phyloP scores from a whole-genome alignment of 2,888 invertebrate species.

The Rhamphomyia laevipes region DNA sequence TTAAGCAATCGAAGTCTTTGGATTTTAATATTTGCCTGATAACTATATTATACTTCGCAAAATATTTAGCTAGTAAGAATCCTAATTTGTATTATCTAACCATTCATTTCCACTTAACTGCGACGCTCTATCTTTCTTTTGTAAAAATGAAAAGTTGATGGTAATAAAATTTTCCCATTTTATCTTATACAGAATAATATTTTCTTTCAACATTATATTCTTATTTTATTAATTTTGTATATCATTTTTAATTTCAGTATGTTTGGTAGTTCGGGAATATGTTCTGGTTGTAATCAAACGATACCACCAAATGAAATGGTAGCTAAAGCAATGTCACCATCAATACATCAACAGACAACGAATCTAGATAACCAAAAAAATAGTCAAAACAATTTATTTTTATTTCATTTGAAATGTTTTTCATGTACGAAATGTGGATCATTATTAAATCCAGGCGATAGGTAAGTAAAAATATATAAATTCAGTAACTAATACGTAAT shows the following conservation, averaged over 20 bases:
- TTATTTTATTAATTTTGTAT: neutral
- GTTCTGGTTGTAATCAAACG: conserved; percentile 82
- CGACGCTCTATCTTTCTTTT: too few species aligned
- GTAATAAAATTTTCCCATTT: too few species aligned
- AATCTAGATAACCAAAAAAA: conserved; percentile 41
- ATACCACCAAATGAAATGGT: conserved; percentile 91
- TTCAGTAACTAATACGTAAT: too few species aligned
- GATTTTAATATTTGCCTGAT: too few species aligned
- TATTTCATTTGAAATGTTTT: conserved; percentile 94
- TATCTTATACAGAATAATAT: neutral
- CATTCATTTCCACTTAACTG: too few species aligned
- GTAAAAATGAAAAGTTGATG: too few species aligned
- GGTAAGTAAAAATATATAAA: conserved; percentile 44
- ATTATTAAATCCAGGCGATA: conserved; percentile 82
- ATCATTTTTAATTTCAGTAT: conserved; percentile 50
- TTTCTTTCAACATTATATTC: neutral
- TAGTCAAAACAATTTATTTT: conserved; percentile 47
- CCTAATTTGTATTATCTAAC: too few species aligned
- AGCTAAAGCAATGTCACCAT: conserved; percentile 49
- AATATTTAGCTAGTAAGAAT: too few species aligned
- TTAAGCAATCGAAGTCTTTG: too few species aligned
- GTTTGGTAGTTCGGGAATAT: conserved; percentile 81
- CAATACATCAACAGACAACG: conserved; percentile 27
- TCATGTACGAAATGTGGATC: conserved; percentile 87
- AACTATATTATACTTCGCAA: too few species aligned